Conservation (phyloP, 2,888 invertebrate species). For the Stenolophus ochropezus region DNA sequence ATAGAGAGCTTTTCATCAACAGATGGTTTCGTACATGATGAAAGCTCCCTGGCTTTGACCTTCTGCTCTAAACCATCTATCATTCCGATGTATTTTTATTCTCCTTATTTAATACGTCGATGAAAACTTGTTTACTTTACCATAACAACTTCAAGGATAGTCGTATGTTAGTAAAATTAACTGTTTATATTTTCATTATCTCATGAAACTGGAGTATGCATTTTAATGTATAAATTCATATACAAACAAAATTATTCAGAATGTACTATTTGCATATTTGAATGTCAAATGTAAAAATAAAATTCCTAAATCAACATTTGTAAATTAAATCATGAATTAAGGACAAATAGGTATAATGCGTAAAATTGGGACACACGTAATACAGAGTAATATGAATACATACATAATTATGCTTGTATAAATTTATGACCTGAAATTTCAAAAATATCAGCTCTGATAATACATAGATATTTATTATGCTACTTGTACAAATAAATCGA, state of each 20-base stretch:
- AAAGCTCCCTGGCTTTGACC: neutral
- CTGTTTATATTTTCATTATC: no score
- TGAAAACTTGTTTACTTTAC: neutral
- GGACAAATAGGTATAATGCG: neutral
- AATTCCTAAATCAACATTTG: neutral
- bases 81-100: slow-evolving; percentile 21
- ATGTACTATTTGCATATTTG: neutral
- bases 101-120: neutral
- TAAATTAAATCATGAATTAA: neutral
- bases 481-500: no score
- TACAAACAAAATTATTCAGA: neutral
- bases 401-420: neutral
- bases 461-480: no score
- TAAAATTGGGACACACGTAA: neutral
- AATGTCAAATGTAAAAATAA: neutral
- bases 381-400: neutral
- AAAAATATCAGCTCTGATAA: no score
- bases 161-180: no score
- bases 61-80: neutral
- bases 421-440: neutral
- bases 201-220: no score
- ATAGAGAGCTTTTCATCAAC: slow-evolving; percentile 20
- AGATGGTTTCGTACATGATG: slow-evolving; percentile 11
- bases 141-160: neutral
- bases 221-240: neutral